Conservation (phyloP, 2,888 invertebrate species). For the Hypselothyrea guttata region DNA sequence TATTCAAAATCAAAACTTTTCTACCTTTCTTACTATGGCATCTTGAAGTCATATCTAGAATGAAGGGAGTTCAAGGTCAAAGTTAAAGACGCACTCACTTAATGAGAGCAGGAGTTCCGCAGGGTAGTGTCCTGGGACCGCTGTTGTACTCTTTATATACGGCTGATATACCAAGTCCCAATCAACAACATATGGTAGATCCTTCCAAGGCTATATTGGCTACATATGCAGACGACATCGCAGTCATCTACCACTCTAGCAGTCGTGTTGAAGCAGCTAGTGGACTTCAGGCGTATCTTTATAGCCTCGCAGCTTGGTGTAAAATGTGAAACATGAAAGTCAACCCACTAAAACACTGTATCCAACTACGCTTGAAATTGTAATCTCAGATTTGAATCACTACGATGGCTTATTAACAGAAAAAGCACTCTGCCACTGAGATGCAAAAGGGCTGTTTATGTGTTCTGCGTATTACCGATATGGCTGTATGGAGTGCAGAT, state of each 20-base stretch:
- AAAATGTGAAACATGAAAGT: not conserved
- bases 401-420: no score
- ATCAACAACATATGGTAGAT: not conserved
- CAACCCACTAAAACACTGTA: not conserved
- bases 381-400: no score
- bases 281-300: slow-evolving; percentile 8
- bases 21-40: no score
- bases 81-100: no score
- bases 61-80: no score
- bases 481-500: no score
- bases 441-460: no score
- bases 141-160: slow-evolving; percentile 7
- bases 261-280: not conserved
- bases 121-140: slow-evolving; percentile 11
- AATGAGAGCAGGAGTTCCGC: slow-evolving; percentile 14
- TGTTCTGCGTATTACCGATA: no score
- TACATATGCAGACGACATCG: slow-evolving; percentile 4
- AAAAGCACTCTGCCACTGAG: no score
- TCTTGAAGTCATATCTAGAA: no score
- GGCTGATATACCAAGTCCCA: slow-evolving; percentile 2
- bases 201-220: slow-evolving; percentile 10
- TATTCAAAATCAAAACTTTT: no score
- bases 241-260: slow-evolving; percentile 2
- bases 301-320: slow-evolving; percentile 6
- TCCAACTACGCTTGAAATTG: no score